Percentiles rank a stretch among this genome's conserved stretches.
Conservation (phyloP, 2,888 invertebrate species). For the Heliconius cydno region DNA sequence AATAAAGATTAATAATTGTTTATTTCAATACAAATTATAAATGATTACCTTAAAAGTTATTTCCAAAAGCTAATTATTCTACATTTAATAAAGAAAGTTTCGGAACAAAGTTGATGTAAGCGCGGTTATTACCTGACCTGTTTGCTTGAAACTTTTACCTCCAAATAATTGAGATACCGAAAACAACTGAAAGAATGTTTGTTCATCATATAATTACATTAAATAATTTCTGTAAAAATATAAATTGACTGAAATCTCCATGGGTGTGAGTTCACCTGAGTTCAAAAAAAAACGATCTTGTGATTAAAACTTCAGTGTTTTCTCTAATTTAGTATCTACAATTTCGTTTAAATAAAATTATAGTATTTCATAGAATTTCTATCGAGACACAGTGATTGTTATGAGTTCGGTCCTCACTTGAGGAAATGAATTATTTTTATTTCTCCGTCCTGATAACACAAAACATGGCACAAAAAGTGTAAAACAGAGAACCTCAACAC, state of each 20-base stretch:
- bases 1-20: background rate
- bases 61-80: conserved; percentile 17
- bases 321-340: too few species aligned
- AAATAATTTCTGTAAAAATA: too few species aligned
- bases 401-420: background rate
- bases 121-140: conserved; percentile 14
- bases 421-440: background rate
- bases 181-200: conserved; percentile 10
- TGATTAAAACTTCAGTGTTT: too few species aligned
- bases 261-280: too few species aligned
- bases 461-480: too few species aligned
- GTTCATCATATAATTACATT: background rate
- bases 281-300: too few species aligned
- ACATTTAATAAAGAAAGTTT: conserved; percentile 19
- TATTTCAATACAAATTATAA: background rate
- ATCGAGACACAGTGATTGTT: too few species aligned
- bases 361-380: too few species aligned
- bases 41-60: background rate
- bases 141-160: conserved; percentile 4
- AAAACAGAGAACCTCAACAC: too few species aligned
- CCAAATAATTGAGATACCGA: conserved; percentile 12
- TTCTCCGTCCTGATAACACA: too few species aligned
- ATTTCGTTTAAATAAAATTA: too few species aligned
- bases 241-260: too few species aligned
- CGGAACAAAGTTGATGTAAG: conserved; percentile 15